Base-by-base conservation (phyloP, 2,113 vertebrate species). In the Numida meleagris region DNA sequence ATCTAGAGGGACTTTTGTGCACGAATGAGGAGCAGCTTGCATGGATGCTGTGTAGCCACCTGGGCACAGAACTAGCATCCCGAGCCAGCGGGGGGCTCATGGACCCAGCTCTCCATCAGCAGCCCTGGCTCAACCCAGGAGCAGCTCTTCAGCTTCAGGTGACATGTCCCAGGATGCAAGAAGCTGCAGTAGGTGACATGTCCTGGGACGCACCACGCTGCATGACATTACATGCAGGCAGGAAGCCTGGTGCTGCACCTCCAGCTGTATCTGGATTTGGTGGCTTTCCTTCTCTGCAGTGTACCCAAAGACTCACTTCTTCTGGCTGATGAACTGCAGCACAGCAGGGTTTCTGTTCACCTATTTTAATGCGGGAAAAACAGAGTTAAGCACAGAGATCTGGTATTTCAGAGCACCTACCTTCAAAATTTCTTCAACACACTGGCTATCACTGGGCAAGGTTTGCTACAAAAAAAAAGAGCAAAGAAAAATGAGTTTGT, bases 401-500 rank as follows among this genome's bases (percentile, higher is more conserved):
- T 43, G 16, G 14, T 66, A 50, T 43, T 88, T 23, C 82, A 79
- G 45, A 82, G 43, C 33, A 96, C 98, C 98, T 96, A 99, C 99
- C 98, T 97, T 98, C 92, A 99, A 96, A 93, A 99, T 99, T 82
- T 99, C 98, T 96, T 99, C 98, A 40, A 99, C 98, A 92, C 98
- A 98, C 57, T 98, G 98, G 53, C 90, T 97, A 94, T 99, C 99
- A 98, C 95, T 97, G 83, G 98, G 93, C 87, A 96, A 98, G 6
- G 98, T 97, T 98, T 99, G 98, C 97, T 98, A 63, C 55, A 96
- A 96, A 6, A 55, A 27, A 68, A 78, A 59, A 72, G 42, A 59
- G 4, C 38, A 62, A 81, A 48, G 40, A 20, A 62, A 31, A 14
- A 10, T 87, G 24, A 92, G 14, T 42, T 43, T 19, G 20, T 23